phyloP scores from a whole-genome alignment of 2,888 invertebrate species.

The Drosophila paramelanica region DNA sequence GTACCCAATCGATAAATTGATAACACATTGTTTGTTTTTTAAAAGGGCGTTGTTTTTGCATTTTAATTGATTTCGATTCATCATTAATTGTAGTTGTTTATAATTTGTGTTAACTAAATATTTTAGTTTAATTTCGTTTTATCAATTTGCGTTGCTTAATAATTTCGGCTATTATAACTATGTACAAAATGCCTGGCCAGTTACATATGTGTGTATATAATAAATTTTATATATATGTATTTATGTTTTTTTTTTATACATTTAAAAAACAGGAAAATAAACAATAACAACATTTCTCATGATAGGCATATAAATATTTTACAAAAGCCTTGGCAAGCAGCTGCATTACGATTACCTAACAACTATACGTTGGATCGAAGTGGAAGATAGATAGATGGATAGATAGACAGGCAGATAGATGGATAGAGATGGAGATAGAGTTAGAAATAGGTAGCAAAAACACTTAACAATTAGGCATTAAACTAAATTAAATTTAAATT shows the following conservation, averaged over 20 bases:
- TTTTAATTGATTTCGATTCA: slow-evolving; percentile 78
- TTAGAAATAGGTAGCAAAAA: slow-evolving; percentile 33
- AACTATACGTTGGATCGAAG: slow-evolving; percentile 26
- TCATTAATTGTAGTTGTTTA: slow-evolving; percentile 78
- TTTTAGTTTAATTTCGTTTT: slow-evolving; percentile 50
- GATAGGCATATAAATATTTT: slow-evolving; percentile 64
- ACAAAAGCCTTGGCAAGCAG: slow-evolving; percentile 79
- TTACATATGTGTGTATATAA: slow-evolving; percentile 37
- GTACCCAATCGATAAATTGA: slow-evolving; percentile 9
- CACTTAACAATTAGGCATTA: slow-evolving; percentile 71
- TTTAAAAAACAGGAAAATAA: slow-evolving; percentile 77
- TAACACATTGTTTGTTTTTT: slow-evolving; percentile 59
- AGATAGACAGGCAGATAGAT: slow-evolving; percentile 13
- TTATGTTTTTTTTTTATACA: slow-evolving; percentile 65
- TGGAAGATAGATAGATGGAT: slow-evolving; percentile 12
- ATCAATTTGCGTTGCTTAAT: slow-evolving; percentile 58
- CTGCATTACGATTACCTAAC: slow-evolving; percentile 43
- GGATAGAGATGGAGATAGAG: not conserved
- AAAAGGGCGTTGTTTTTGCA: slow-evolving; percentile 61
- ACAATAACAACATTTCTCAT: slow-evolving; percentile 75
- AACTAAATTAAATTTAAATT: slow-evolving; percentile 80
- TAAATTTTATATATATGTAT: slow-evolving; percentile 6
- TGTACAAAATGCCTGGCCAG: slow-evolving; percentile 74
- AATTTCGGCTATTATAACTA: slow-evolving; percentile 70
- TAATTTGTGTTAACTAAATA: slow-evolving; percentile 82